phyloP scores from a whole-genome alignment of 2,113 vertebrate species.

The Tapirus terrestris region DNA sequence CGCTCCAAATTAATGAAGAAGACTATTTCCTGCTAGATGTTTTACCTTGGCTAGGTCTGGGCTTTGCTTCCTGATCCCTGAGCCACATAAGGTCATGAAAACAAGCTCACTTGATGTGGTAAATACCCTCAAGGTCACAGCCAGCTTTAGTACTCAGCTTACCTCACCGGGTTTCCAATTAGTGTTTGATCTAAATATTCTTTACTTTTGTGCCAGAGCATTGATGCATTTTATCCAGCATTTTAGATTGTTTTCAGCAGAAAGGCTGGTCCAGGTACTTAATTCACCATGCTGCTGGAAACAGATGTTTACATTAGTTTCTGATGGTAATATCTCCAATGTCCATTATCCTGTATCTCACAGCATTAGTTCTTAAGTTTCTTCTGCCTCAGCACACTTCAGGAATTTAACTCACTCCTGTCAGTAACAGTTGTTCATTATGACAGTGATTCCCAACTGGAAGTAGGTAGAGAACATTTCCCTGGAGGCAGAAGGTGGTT shows the following conservation, averaged over 20 bases:
- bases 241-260: constrained; percentile 45
- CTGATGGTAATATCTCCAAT: not conserved
- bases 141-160: constrained; percentile 12
- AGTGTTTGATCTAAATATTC: not conserved
- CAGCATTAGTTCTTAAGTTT: not conserved
- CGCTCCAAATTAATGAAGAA: not conserved
- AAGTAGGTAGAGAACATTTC: not conserved
- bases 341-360: not conserved
- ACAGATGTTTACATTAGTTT: not conserved
- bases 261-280: not conserved
- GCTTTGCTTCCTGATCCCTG: constrained; percentile 24
- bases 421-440: not conserved
- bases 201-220: not conserved
- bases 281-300: not conserved
- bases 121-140: not conserved
- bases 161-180: not conserved
- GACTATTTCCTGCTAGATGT: not conserved
- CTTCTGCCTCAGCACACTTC: not conserved
- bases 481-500: not conserved
- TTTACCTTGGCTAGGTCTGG: not conserved
- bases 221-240: not conserved
- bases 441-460: not conserved
- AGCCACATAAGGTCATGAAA: not conserved
- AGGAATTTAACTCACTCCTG: not conserved
- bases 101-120: constrained; percentile 23